These are phyloP conservation scores for Tympanuchus pallidicinctus DNA, from an alignment of 2,113 vertebrate species.

Conservation along the genomic window DNA sequence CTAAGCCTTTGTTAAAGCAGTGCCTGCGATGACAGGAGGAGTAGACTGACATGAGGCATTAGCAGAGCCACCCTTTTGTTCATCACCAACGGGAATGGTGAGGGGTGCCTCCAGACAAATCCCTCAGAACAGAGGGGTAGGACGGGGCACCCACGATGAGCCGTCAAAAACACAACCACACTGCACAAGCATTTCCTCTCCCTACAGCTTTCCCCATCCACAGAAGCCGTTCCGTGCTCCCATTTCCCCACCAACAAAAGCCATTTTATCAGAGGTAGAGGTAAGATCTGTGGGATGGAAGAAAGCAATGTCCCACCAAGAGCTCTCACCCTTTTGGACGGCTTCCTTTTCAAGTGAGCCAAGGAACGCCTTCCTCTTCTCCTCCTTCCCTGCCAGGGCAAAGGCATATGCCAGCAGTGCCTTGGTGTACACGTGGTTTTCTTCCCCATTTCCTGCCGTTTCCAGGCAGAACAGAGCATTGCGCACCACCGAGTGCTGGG, in stretches of 20 bases:
- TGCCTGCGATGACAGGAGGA: neutral
- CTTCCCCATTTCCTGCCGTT: neutral
- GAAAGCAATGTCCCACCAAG: neutral
- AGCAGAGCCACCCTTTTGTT: neutral
- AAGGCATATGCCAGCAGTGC: slow-evolving; percentile 76
- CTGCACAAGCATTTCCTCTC: neutral
- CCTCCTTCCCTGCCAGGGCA: slow-evolving; percentile 59
- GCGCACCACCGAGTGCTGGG: slow-evolving; percentile 37
- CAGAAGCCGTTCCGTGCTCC: neutral
- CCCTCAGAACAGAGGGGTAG: neutral
- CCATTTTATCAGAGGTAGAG: neutral
- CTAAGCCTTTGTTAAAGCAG: neutral
- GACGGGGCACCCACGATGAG: neutral
- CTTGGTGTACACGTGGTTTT: slow-evolving; percentile 56
- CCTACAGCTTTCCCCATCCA: neutral
- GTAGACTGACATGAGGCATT: neutral
- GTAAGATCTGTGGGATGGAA: neutral
- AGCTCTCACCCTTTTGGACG: slow-evolving; percentile 57
- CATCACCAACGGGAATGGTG: neutral
- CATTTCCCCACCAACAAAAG: neutral
- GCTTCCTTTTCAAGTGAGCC: slow-evolving; percentile 54
- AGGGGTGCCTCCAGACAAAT: neutral
- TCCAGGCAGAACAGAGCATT: slow-evolving; percentile 63
- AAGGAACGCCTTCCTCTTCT: slow-evolving; percentile 25
- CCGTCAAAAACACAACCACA: neutral